These are phyloP conservation scores for Venustoraphidia nigricollis DNA, from an alignment of 2,888 invertebrate species.

Conservation along the genomic window DNA sequence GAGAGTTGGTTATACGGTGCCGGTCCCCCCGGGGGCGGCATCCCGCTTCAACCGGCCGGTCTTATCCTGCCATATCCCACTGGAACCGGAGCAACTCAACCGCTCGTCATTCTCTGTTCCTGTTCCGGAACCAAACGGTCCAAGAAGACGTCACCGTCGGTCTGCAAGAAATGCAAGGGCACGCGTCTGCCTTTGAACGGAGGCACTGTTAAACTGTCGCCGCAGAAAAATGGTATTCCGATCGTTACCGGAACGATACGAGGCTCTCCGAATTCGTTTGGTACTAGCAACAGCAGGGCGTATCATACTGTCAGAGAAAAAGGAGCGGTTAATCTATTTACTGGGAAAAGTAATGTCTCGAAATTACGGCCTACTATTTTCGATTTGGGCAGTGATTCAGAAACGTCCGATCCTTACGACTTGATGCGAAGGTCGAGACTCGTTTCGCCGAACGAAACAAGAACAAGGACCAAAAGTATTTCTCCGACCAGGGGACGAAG, in stretches of 20 bases:
- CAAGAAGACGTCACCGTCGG: slow-evolving; percentile 55
- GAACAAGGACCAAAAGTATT: slow-evolving; percentile 31
- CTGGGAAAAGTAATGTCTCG: not conserved
- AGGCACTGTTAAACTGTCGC: slow-evolving; percentile 3
- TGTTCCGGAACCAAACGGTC: slow-evolving; percentile 63
- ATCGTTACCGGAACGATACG: slow-evolving; percentile 32
- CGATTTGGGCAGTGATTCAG: slow-evolving; percentile 33
- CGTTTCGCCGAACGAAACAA: slow-evolving; percentile 36
- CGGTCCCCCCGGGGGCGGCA: slow-evolving; percentile 35
- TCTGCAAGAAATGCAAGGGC: slow-evolving; percentile 74
- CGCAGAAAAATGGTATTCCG: not conserved
- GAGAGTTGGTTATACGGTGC: slow-evolving; percentile 78
- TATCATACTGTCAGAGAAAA: slow-evolving; percentile 3
- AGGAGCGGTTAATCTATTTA: not conserved
- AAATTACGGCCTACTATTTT: slow-evolving; percentile 49
- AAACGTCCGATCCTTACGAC: slow-evolving; percentile 59
- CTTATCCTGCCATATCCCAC: slow-evolving; percentile 36
- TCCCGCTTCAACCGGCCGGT: slow-evolving; percentile 22
- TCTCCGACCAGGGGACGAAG: slow-evolving; percentile 39
- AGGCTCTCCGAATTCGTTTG: slow-evolving; percentile 36
- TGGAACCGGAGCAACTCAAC: slow-evolving; percentile 40
- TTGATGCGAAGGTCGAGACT: slow-evolving; percentile 65
- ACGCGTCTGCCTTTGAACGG: slow-evolving; percentile 53
- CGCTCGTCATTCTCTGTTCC: slow-evolving; percentile 63
- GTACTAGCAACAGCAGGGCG: not conserved